These are phyloP conservation scores for Thymelicus sylvestris DNA, from an alignment of 2,888 invertebrate species.

Conservation along the genomic window DNA sequence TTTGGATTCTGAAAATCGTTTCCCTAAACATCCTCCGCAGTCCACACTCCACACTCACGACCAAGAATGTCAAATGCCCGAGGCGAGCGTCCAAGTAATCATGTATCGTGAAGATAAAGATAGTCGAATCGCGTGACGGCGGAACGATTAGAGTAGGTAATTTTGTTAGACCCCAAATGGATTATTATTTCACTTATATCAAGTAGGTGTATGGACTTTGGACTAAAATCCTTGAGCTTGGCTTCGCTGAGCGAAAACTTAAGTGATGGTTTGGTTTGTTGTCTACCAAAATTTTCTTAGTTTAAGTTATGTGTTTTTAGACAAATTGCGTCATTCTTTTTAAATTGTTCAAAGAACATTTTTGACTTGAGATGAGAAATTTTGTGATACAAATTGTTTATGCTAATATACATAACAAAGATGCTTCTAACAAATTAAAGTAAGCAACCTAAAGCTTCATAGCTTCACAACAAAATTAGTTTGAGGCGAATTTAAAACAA, in stretches of 20 bases:
- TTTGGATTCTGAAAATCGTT: slow-evolving; percentile 20
- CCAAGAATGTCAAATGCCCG: slow-evolving; percentile 70
- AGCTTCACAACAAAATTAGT: slow-evolving; percentile 1
- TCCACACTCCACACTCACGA: background rate
- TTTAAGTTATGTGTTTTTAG: background rate
- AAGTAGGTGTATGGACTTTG: slow-evolving; percentile 36
- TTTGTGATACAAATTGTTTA: no score
- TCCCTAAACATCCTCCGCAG: slow-evolving; percentile 28
- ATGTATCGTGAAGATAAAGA: slow-evolving; percentile 67
- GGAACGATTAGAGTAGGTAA: slow-evolving; percentile 72
- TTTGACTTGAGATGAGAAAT: no score
- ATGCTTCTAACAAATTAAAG: background rate
- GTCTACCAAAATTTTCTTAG: background rate
- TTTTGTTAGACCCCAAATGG: slow-evolving; percentile 63
- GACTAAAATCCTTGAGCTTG: slow-evolving; percentile 29
- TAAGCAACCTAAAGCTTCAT: background rate
- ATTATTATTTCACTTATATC: slow-evolving; percentile 54
- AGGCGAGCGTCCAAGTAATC: slow-evolving; percentile 67
- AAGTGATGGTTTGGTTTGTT: slow-evolving; percentile 1
- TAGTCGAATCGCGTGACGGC: slow-evolving; percentile 80
- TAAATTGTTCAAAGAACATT: background rate
- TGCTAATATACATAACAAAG: no score
- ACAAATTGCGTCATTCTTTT: background rate
- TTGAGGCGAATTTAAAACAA: slow-evolving; percentile 28
- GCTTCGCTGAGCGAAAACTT: background rate